Base-by-base conservation (phyloP, 2,797 vertebrate genomes). In the Danio choprae region DNA sequence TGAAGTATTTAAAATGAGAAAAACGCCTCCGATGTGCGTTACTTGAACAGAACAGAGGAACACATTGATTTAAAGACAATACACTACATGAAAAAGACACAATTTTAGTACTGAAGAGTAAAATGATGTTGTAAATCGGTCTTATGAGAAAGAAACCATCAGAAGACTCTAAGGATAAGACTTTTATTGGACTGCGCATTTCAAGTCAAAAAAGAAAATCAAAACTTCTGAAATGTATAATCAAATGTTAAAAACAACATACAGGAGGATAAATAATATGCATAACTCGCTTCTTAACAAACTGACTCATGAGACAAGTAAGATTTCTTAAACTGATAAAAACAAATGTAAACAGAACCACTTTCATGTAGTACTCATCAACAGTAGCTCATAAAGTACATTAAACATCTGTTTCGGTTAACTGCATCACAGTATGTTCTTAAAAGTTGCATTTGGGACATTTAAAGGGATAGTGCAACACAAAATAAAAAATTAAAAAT, bases 111-210 rank as follows among this genome's bases (percentile, higher is more conserved):
- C 36, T 55, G 4, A 40, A n/a, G n/a, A n/a, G n/a, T n/a, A n/a
- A 74, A 44, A 44, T 4, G 16, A 68, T 29, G 36, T 77, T 2
- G 13, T 44, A 67, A 5, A 44, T 5, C 10, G 10, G 1, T 51
- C 12, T 50, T 12, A n/a, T 50, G 79, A 62, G 6, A 12, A 69
- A 60, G 9, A n/a, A 5, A 22, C 44, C 36, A 76, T 64, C 40
- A 43, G 7, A 53, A 70, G 20, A 63, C 38, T 70, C 22, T 58
- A 48, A 71, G 53, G 62, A 72, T 55, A 67, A 10, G 7, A 48
- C 63, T 58, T 85, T 84, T 85, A 85, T 85, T 87, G 62, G 60
- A 72, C 43, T 69, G 51, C 63, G 20, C 10, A 46, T 71, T 72
- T 48, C 40, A 74, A 72, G 56, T 75, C 59, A 59, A 80, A 50